Conservation (phyloP, 2,888 invertebrate species). For the Brenthis daphne region DNA sequence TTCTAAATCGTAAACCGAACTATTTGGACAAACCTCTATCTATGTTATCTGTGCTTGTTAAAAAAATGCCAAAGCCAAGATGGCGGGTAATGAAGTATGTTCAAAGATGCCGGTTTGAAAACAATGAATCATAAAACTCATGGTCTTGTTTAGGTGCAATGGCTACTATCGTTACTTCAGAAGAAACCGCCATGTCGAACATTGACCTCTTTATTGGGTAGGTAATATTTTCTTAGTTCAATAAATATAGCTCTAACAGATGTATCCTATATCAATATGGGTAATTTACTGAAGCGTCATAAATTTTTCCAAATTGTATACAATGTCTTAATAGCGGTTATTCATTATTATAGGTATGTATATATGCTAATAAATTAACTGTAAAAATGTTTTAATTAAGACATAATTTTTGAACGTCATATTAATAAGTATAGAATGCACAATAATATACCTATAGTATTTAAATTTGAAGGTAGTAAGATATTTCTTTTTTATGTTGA, state of each 20-base stretch:
- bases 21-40: constrained; percentile 11
- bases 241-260: not conserved
- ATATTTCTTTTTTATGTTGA: too few relatives aligned
- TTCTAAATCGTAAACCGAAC: constrained; percentile 35
- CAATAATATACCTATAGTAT: too few relatives aligned
- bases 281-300: too few relatives aligned
- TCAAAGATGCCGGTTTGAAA: constrained; percentile 43
- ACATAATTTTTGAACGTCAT: too few relatives aligned
- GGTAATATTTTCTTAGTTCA: not conserved
- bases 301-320: too few relatives aligned
- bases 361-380: too few relatives aligned
- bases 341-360: too few relatives aligned
- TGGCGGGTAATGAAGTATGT: constrained; percentile 28
- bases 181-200: constrained; percentile 27
- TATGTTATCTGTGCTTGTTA: constrained; percentile 36
- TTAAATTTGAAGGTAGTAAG: too few relatives aligned
- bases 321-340: too few relatives aligned
- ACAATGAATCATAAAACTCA: constrained; percentile 43
- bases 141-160: constrained; percentile 39
- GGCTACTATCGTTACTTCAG: constrained; percentile 40
- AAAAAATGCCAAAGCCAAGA: constrained; percentile 30
- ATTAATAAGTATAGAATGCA: too few relatives aligned
- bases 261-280: too few relatives aligned
- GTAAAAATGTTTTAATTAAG: too few relatives aligned
- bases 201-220: constrained; percentile 11